Percentiles rank a stretch among this genome's conserved stretches.
phyloP scores from a whole-genome alignment of 37 sponge, comb jelly and placozoan genomes.

The Cladorhizidae sp. region DNA sequence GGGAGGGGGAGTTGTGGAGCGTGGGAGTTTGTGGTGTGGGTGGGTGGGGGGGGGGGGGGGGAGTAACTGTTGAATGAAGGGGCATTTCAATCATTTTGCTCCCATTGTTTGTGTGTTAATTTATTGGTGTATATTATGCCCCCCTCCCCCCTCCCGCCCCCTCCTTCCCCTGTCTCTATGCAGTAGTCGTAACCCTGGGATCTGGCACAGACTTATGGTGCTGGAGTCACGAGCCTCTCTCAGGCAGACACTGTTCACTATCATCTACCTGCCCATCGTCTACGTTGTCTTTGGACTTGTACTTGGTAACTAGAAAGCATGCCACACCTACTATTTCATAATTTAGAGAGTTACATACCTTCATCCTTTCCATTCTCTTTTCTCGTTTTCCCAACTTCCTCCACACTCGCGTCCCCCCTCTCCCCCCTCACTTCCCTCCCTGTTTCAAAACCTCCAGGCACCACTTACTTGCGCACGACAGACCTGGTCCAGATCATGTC shows the following conservation, averaged over 20 bases:
- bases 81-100: no score
- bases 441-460: conserved; percentile 46
- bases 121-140: no score
- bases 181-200: conserved; percentile 72
- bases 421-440: conserved; percentile 2
- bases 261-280: conserved; percentile 82
- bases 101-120: no score
- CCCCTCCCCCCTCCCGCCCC: background rate
- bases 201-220: conserved; percentile 64
- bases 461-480: conserved; percentile 49
- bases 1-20: no score
- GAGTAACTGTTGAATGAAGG: no score
- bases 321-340: background rate
- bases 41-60: no score
- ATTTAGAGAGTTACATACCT: no score
- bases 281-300: conserved; percentile 63
- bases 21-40: no score
- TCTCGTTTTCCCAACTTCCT: background rate
- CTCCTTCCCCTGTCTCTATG: no score
- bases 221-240: conserved; percentile 76
- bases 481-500: conserved; percentile 61
- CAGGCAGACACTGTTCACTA: conserved; percentile 54
- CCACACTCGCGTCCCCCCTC: background rate
- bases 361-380: background rate
- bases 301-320: conserved; percentile 54